phyloP scores from a whole-genome alignment of 2,113 vertebrate genomes.

The Lichenostomus cassidix region DNA sequence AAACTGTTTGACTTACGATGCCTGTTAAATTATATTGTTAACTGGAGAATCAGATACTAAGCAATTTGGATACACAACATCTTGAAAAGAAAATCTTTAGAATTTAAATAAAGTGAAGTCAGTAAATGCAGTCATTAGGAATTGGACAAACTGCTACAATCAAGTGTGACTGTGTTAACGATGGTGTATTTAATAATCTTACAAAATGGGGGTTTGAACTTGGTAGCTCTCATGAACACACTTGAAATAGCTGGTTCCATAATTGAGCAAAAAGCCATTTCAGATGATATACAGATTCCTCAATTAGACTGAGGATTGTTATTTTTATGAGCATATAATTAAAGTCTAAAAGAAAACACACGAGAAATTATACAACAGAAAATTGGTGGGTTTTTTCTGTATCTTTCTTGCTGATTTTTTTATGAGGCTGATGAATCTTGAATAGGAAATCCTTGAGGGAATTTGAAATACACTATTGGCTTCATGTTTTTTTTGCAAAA shows the following conservation, averaged over 20 bases:
- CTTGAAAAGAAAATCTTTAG: neutral
- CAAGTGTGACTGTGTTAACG: neutral
- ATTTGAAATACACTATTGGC: neutral
- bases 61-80: neutral
- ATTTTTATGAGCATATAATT: neutral
- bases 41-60: neutral
- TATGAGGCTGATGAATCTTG: neutral
- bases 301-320: neutral
- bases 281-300: neutral
- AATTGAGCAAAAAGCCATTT: neutral
- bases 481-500: neutral
- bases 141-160: neutral
- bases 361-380: neutral
- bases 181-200: neutral
- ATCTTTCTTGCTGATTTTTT: neutral
- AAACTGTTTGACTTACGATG: neutral
- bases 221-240: neutral
- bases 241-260: neutral
- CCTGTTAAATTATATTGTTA: neutral
- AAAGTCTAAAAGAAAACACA: neutral
- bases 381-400: neutral
- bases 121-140: neutral
- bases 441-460: neutral
- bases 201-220: neutral
- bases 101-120: neutral